These are phyloP conservation scores for Anagyrus pseudococci DNA, from an alignment of 2,888 invertebrate species.

Conservation along the genomic window DNA sequence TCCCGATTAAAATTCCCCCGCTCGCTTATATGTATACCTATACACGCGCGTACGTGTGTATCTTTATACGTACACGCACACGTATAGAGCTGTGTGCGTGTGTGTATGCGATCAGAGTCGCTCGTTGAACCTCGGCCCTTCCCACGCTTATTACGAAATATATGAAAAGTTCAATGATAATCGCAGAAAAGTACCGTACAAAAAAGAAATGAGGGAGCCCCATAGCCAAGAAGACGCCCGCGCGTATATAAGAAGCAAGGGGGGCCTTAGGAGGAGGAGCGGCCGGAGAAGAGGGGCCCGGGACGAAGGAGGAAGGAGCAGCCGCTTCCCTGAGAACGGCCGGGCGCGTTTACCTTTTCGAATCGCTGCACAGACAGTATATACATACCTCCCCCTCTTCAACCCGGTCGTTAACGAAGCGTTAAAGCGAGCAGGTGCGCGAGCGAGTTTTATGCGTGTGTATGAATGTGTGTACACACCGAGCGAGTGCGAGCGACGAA, in stretches of 20 bases:
- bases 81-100: no score
- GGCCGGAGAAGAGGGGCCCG: neutral
- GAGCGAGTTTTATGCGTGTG: neutral
- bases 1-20: constrained; percentile 40
- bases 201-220: constrained; percentile 12
- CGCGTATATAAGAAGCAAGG: constrained; percentile 8
- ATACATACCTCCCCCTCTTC: neutral
- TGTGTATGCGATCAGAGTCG: constrained; percentile 7
- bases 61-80: no score
- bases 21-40: neutral
- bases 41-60: neutral
- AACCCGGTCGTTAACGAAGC: constrained; percentile 53
- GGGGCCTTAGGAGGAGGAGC: neutral
- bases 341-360: constrained; percentile 30
- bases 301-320: constrained; percentile 5
- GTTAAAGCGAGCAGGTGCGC: constrained; percentile 56
- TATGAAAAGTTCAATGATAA: constrained; percentile 39
- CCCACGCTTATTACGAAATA: constrained; percentile 41
- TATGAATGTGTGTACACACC: neutral
- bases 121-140: no score
- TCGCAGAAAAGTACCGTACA: constrained; percentile 36
- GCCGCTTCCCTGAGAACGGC: constrained; percentile 34
- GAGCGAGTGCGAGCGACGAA: neutral
- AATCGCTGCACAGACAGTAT: constrained; percentile 15
- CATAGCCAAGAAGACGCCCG: no score